Evolutionary conservation across 2,113 vertebrate species (phyloP).

Genomic region (Balaenoptera acutorostrata): DNA sequence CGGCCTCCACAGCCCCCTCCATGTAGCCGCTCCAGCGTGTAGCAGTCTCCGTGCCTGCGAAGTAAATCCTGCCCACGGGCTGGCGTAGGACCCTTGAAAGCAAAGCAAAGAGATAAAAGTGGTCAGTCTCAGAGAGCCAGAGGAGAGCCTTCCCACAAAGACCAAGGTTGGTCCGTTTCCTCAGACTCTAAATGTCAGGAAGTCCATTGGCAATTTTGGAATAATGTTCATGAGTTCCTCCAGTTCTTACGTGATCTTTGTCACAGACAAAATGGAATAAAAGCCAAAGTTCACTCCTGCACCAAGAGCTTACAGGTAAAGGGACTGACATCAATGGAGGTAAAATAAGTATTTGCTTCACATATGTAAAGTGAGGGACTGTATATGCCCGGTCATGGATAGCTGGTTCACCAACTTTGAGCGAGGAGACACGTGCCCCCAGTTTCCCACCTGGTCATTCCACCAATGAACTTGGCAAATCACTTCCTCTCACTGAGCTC

Average conservation of each 20-base stretch:
- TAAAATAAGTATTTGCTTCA: neutral
- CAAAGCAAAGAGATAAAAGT: neutral
- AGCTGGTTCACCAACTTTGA: neutral
- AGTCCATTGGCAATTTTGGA: neutral
- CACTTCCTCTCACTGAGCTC: neutral
- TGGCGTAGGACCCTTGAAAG: slow-evolving; percentile 90
- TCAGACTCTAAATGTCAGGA: neutral
- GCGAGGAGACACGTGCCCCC: neutral
- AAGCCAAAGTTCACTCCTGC: neutral
- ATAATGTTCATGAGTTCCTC: neutral
- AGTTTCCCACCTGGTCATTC: neutral
- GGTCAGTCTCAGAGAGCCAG: neutral
- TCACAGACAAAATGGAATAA: neutral
- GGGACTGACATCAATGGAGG: neutral
- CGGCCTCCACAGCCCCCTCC: slow-evolving; percentile 95
- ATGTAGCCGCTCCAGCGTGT: slow-evolving; percentile 98
- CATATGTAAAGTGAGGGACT: neutral
- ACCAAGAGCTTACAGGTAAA: neutral
- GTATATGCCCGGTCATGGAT: neutral
- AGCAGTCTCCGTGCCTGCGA: slow-evolving; percentile 96
- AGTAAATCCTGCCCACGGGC: slow-evolving; percentile 89
- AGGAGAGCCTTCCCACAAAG: neutral
- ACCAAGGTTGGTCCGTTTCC: neutral
- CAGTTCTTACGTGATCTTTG: neutral
- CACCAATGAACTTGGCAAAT: neutral